Percentiles rank a stretch among this genome's conserved stretches.
These are phyloP conservation scores for Spisula solida DNA, from an alignment of 2,888 invertebrate species.

Conservation along the genomic window DNA sequence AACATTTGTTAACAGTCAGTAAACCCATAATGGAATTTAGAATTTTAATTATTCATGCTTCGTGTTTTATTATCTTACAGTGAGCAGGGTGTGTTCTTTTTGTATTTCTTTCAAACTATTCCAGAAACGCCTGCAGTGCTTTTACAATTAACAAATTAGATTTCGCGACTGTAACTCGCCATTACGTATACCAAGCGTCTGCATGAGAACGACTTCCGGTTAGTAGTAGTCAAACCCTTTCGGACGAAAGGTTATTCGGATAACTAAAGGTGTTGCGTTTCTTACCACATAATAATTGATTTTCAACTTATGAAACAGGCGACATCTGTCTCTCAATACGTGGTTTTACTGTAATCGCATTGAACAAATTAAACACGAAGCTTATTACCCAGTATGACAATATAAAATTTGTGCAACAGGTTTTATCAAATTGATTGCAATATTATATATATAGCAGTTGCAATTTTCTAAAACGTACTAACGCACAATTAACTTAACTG, in stretches of 20 bases:
- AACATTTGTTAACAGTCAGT: slow-evolving; percentile 4
- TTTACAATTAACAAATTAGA: slow-evolving; percentile 19
- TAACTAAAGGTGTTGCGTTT: slow-evolving; percentile 5
- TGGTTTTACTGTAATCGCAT: slow-evolving; percentile 45
- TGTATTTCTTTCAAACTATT: not conserved
- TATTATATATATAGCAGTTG: slow-evolving; percentile 25
- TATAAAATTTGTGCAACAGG: slow-evolving; percentile 19
- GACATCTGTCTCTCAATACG: slow-evolving; percentile 39
- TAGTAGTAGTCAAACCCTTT: too few species aligned
- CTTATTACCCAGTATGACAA: not conserved
- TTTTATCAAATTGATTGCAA: slow-evolving; percentile 19
- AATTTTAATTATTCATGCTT: slow-evolving; percentile 16
- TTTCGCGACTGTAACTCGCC: not conserved
- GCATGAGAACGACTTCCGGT: not conserved
- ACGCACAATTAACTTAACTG: slow-evolving; percentile 26
- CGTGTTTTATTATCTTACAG: not conserved
- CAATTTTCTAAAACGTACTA: not conserved
- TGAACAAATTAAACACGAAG: slow-evolving; percentile 28
- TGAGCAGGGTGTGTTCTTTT: not conserved
- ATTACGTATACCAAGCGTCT: not conserved
- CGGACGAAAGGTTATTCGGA: not conserved
- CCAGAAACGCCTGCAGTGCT: slow-evolving; percentile 19
- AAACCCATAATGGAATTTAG: not conserved
- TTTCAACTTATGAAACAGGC: slow-evolving; percentile 47
- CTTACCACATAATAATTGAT: slow-evolving; percentile 44